phyloP scores from a whole-genome alignment of 2,888 invertebrate species.

The Ctenicera cuprea region DNA sequence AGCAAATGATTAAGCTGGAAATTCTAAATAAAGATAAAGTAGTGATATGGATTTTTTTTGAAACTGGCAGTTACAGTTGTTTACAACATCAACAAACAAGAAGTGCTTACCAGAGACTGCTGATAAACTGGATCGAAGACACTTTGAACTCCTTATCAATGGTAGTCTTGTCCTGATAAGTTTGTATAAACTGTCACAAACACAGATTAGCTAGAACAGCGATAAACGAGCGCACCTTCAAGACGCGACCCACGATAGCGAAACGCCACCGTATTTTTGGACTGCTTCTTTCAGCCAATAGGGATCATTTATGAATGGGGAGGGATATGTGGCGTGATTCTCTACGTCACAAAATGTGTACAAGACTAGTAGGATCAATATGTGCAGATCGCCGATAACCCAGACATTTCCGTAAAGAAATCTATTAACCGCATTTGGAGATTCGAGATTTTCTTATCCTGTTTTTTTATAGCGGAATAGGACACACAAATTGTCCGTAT shows the following conservation, averaged over 20 bases:
- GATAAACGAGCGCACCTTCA: conserved; percentile 46
- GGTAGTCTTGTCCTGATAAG: conserved; percentile 36
- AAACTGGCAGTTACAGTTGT: background rate
- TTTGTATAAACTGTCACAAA: conserved; percentile 40
- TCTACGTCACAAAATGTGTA: conserved; percentile 54
- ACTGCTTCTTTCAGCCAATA: conserved; percentile 55
- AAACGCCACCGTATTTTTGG: conserved; percentile 57
- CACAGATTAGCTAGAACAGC: conserved; percentile 36
- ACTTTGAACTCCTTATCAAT: conserved; percentile 50
- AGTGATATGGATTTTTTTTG: background rate
- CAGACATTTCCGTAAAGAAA: background rate
- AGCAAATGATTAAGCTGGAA: too few species aligned
- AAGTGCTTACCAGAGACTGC: conserved; percentile 31
- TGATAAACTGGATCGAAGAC: conserved; percentile 25
- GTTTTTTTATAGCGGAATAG: background rate
- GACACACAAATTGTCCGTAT: background rate
- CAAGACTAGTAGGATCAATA: conserved; percentile 49
- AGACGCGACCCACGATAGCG: conserved; percentile 41
- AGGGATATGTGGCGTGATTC: conserved; percentile 59
- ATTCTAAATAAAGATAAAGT: background rate
- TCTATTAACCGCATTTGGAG: background rate
- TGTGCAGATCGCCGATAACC: conserved; percentile 19
- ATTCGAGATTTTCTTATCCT: background rate
- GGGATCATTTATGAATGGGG: conserved; percentile 54
- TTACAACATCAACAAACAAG: conserved; percentile 21